These are phyloP conservation scores for Branchinecta lindahli DNA, from an alignment of 1,140 invertebrate species.

Conservation along the genomic window DNA sequence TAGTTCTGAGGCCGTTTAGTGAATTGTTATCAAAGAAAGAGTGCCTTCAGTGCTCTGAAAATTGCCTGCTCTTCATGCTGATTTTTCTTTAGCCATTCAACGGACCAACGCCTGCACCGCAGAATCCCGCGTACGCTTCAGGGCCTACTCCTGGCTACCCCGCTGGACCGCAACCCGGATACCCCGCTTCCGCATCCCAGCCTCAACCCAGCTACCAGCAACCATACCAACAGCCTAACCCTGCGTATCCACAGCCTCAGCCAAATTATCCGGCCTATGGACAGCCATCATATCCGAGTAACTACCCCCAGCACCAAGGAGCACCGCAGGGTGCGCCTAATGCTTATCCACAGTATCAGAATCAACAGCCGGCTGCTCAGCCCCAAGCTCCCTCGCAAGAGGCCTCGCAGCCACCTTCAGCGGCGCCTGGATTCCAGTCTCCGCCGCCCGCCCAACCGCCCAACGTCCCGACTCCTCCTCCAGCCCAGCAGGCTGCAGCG, in stretches of 20 bases:
- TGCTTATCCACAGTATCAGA: neutral
- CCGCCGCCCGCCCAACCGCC: neutral
- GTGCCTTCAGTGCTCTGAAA: no score
- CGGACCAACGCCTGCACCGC: no score
- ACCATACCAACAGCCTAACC: neutral
- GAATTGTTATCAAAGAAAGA: no score
- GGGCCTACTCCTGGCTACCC: neutral
- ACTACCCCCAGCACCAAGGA: neutral
- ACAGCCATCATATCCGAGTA: neutral
- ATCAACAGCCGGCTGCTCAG: neutral
- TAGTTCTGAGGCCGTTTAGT: no score
- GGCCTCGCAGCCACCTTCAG: neutral
- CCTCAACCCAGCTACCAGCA: neutral
- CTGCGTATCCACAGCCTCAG: neutral
- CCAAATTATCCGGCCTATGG: neutral
- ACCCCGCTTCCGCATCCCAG: neutral
- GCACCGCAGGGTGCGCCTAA: neutral
- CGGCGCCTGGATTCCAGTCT: neutral
- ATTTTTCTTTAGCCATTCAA: no score
- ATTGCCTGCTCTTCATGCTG: no score
- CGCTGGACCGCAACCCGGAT: neutral
- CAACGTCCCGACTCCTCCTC: neutral
- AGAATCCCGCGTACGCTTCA: no score
- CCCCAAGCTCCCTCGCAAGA: neutral
- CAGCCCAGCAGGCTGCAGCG: neutral